A percentile compares a stretch with the other conserved stretches of the same genome.
These are phyloP conservation scores for Cyprinodon variegatus DNA, from an alignment of 2,113 vertebrate species.

Conservation along the genomic window DNA sequence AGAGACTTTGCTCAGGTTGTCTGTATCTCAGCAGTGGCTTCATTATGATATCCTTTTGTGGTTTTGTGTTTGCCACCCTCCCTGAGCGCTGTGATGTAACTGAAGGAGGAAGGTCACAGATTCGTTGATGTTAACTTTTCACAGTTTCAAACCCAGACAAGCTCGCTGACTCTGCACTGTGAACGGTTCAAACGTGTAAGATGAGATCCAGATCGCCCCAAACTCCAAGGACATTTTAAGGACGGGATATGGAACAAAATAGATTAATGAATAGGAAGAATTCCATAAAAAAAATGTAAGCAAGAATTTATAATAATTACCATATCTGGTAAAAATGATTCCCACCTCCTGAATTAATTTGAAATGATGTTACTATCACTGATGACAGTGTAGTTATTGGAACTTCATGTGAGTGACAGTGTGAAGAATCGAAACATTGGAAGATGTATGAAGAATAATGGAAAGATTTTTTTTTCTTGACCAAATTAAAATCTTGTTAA, in stretches of 20 bases:
- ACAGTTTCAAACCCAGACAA: slow-evolving; percentile 63
- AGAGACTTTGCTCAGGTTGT: slow-evolving; percentile 21
- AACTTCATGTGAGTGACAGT: background rate
- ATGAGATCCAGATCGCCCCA: slow-evolving; percentile 64
- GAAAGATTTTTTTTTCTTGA: background rate
- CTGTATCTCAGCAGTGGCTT: slow-evolving; percentile 29
- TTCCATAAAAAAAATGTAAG: background rate
- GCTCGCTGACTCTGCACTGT: slow-evolving; percentile 69
- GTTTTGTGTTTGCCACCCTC: slow-evolving; percentile 50
- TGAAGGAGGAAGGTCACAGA: slow-evolving; percentile 68
- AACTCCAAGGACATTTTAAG: slow-evolving; percentile 64
- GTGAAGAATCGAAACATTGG: background rate
- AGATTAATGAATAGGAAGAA: background rate
- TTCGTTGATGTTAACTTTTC: slow-evolving; percentile 61
- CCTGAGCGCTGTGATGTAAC: slow-evolving; percentile 52
- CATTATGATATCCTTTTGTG: slow-evolving; percentile 36
- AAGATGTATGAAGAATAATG: background rate
- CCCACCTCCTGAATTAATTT: background rate
- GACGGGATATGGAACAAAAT: slow-evolving; percentile 12
- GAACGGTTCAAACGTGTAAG: slow-evolving; percentile 59
- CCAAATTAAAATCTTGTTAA: background rate
- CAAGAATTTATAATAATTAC: background rate
- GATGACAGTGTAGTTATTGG: background rate
- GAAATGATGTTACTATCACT: background rate
- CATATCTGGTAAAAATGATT: background rate